These are phyloP conservation scores for Rana temporaria DNA, from an alignment of 2,113 vertebrate genomes.

Conservation along the genomic window DNA sequence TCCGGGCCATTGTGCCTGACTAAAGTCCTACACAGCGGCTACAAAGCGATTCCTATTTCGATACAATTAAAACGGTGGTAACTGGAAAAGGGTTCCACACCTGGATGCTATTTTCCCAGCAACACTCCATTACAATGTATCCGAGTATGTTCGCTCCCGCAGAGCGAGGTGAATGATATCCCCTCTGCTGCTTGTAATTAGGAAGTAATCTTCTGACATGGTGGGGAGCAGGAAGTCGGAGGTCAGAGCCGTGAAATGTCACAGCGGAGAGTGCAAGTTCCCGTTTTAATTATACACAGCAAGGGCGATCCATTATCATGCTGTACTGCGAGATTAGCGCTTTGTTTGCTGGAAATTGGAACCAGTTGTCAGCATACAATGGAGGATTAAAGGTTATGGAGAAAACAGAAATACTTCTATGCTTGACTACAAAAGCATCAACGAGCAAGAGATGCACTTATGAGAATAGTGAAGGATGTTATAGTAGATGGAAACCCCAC, in stretches of 20 bases:
- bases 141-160: background rate
- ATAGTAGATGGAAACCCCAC: too few species aligned
- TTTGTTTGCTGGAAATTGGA: conserved; percentile 25
- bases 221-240: conserved; percentile 24
- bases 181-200: background rate
- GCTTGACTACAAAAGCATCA: background rate
- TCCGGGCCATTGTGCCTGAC: too few species aligned
- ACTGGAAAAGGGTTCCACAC: background rate
- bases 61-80: background rate
- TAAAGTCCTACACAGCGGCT: too few species aligned
- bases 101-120: background rate
- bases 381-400: background rate
- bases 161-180: conserved; percentile 5
- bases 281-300: conserved; percentile 11
- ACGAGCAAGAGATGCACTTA: too few species aligned
- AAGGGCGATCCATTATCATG: background rate
- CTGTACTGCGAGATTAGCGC: background rate
- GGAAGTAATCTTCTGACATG: conserved; percentile 10
- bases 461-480: too few species aligned
- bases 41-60: too few species aligned
- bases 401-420: background rate
- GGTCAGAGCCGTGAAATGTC: conserved; percentile 34
- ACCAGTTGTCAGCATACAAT: background rate
- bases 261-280: background rate
- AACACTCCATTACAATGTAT: background rate